A percentile compares a stretch with the other conserved stretches of the same genome.
These are phyloP conservation scores for Paedocypris sp. DNA, from an alignment of 2,113 vertebrate genomes.

Conservation along the genomic window DNA sequence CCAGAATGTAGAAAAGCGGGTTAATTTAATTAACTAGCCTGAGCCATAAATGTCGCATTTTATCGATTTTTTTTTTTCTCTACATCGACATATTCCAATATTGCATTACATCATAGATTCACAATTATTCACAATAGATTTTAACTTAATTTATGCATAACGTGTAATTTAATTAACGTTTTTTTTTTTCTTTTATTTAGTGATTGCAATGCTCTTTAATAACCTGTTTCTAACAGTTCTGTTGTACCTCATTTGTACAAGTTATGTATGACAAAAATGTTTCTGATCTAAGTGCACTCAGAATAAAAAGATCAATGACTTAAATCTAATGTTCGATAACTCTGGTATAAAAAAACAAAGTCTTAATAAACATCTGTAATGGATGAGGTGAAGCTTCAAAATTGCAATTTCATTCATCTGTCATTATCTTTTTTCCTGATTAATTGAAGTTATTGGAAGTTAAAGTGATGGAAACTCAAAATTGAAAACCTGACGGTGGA, in stretches of 20 bases:
- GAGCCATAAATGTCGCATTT: neutral
- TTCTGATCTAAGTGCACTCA: neutral
- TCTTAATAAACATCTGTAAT: too few species aligned
- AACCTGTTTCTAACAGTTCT: neutral
- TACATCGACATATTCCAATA: neutral
- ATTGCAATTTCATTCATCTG: too few species aligned
- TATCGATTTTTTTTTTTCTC: neutral
- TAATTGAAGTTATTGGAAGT: too few species aligned
- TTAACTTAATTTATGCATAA: neutral
- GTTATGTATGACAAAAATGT: neutral
- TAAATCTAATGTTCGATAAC: too few species aligned
- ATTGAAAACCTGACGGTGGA: too few species aligned
- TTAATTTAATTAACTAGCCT: neutral
- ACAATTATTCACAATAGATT: neutral
- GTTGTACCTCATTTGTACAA: neutral
- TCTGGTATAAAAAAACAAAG: too few species aligned
- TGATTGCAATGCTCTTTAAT: neutral
- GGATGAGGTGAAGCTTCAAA: too few species aligned
- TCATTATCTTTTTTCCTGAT: too few species aligned
- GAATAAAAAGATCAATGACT: too few species aligned
- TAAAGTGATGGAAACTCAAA: too few species aligned
- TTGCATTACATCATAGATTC: neutral
- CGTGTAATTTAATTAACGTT: neutral
- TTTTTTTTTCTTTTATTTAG: neutral
- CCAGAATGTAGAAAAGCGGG: neutral